Conservation (phyloP, 2,797 vertebrate genomes). For the Brachyrhaphis roseni region DNA sequence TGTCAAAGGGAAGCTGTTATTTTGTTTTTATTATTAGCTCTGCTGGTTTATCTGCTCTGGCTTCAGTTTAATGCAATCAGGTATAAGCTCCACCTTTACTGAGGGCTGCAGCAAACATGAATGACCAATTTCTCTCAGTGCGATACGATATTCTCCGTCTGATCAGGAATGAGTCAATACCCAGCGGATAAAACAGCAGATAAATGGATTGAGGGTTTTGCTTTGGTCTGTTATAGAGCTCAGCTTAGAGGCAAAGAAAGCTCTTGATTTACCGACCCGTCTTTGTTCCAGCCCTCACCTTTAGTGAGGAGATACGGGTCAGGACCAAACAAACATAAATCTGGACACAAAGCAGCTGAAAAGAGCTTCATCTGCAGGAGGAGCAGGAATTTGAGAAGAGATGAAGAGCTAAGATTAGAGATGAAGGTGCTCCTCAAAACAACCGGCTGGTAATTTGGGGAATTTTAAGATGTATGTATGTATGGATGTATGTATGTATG, state of each 20-base stretch:
- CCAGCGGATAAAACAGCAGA: background rate
- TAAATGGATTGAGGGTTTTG: background rate
- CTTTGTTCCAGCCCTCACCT: background rate
- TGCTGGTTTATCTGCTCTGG: slow-evolving; percentile 40
- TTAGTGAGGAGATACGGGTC: background rate
- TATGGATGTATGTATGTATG: no score
- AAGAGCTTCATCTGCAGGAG: background rate
- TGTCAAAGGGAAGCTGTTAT: slow-evolving; percentile 5
- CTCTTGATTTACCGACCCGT: background rate
- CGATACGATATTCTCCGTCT: background rate
- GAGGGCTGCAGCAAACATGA: slow-evolving; percentile 36
- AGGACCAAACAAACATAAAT: background rate
- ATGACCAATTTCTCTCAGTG: background rate
- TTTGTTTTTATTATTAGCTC: slow-evolving; percentile 19
- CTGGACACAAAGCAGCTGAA: background rate
- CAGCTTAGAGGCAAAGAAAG: background rate
- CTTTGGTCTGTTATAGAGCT: background rate
- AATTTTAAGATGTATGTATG: background rate
- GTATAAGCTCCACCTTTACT: slow-evolving; percentile 33
- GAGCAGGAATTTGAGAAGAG: background rate
- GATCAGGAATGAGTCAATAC: background rate
- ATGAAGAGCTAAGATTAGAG: background rate
- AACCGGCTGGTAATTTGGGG: background rate
- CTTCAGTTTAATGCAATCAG: slow-evolving; percentile 63
- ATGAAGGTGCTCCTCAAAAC: background rate